These are phyloP conservation scores for Achlya flavicornis DNA, from an alignment of 2,888 invertebrate genomes.

Conservation along the genomic window DNA sequence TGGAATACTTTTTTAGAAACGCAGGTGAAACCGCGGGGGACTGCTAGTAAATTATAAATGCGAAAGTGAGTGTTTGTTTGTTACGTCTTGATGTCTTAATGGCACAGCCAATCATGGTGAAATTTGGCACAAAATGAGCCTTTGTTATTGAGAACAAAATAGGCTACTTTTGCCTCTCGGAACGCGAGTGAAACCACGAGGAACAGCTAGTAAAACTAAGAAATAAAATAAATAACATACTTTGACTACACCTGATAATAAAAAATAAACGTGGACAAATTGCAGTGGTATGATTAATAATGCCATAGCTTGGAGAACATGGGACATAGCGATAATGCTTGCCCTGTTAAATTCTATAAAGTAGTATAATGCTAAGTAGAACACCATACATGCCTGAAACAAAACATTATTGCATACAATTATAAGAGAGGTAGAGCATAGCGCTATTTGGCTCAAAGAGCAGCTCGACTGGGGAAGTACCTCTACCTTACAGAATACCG, in stretches of 20 bases:
- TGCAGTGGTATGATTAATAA: conserved; percentile 41
- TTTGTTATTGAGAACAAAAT: no score
- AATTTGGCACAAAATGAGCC: no score
- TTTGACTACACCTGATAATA: conserved; percentile 56
- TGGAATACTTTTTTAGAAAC: no score
- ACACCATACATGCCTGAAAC: conserved; percentile 53
- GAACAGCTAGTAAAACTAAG: background rate
- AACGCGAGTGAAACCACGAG: background rate
- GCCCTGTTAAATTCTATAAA: conserved; percentile 38
- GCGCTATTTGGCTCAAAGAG: no score
- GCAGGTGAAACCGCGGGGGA: no score
- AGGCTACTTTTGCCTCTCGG: no score
- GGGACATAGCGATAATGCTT: conserved; percentile 34
- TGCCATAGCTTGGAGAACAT: conserved; percentile 40
- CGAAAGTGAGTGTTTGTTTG: no score
- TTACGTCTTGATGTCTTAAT: no score
- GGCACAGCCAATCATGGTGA: no score
- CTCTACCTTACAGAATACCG: no score
- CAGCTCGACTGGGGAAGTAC: no score
- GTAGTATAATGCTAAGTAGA: conserved; percentile 42
- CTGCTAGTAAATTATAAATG: no score
- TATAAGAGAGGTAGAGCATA: background rate
- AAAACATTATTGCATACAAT: background rate
- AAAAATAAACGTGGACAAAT: conserved; percentile 42
- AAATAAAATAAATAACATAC: conserved; percentile 31